Evolutionary conservation across 2,797 vertebrate species (phyloP), one percentile per base, ranked within the genome.

Genomic region (Anabas testudineus): DNA sequence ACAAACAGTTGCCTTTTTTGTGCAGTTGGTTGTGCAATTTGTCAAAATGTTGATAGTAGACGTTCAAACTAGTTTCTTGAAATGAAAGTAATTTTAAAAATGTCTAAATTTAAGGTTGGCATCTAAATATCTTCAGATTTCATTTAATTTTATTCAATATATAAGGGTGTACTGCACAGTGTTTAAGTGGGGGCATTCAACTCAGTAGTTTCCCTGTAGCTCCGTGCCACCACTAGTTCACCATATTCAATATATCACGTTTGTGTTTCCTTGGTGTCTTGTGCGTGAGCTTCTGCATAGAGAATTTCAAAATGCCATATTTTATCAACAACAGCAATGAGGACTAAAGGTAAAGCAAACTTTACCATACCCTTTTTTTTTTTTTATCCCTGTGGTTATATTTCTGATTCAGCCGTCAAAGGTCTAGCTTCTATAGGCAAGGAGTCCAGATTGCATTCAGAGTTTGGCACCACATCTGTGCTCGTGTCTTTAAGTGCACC

Each of bases 371-470:
- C 88, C 83, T 80, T 32, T 81, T 67, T 83, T 80, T 56, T 71
- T 63, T 77, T 92, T 92, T 84, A 66, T 41, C 71, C 75, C 14
- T 24, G 46, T 53, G 77, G 82, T 97, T 95, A 98, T 91, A 97
- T 97, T 88, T 98, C 96, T 12, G 97, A 97, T 90, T 98, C 97
- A 71, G 95, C 93, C 52, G 96, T 95, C 65, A 98, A 91, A 45
- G 95, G 95, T 84, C 92, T 96, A 63, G 96, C 94, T 73, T 98
- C 96, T 78, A 96, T 91, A 71, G 95, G 95, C 63, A 96, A 91
- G 15, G 94, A 93, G 53, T 95, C 95, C 90, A 95, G 93, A 85
- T 93, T 95, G 87, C 94, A 94, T 85, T 96, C 95, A 39, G 94
- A 90, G 81, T 95, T 94, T 0, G 95, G 95, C 65, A 90, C 93